Conservation (phyloP, 2,888 invertebrate species). For the Euclidia mi region DNA sequence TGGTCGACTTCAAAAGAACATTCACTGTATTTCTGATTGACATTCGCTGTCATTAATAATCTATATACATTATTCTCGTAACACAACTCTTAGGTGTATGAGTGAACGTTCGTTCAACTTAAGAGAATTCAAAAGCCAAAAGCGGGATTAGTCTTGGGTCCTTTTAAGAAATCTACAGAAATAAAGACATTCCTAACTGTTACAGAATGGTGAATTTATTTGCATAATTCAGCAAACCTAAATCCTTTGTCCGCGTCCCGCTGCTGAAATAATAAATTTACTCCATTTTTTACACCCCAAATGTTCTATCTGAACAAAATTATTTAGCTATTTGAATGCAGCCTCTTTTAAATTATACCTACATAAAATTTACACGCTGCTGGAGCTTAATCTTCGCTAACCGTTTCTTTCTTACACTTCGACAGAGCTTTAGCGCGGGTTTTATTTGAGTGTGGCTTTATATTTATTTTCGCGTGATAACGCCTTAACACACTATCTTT, state of each 20-base stretch:
- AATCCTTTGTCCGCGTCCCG: slow-evolving; percentile 87
- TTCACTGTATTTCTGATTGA: too few relatives aligned
- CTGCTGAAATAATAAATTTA: slow-evolving; percentile 87
- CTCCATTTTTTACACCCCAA: slow-evolving; percentile 84
- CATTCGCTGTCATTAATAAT: slow-evolving; percentile 46
- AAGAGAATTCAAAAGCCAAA: slow-evolving; percentile 79
- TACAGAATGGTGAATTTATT: slow-evolving; percentile 89
- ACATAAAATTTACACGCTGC: slow-evolving; percentile 57
- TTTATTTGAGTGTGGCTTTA: slow-evolving; percentile 40
- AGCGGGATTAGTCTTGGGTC: slow-evolving; percentile 80
- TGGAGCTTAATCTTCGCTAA: slow-evolving; percentile 59
- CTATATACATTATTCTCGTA: slow-evolving; percentile 55
- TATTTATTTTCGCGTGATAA: slow-evolving; percentile 41
- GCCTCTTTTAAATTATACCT: slow-evolving; percentile 63
- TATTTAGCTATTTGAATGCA: slow-evolving; percentile 82
- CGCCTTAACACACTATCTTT: slow-evolving; percentile 52
- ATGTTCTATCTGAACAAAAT: slow-evolving; percentile 84
- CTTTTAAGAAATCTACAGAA: slow-evolving; percentile 87
- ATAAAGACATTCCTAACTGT: slow-evolving; percentile 89
- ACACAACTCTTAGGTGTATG: slow-evolving; percentile 66
- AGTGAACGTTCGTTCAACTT: slow-evolving; percentile 68
- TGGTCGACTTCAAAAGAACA: too few relatives aligned
- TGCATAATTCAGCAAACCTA: slow-evolving; percentile 89
- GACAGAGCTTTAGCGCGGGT: slow-evolving; percentile 34
- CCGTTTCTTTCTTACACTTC: slow-evolving; percentile 33